Evolutionary conservation across 1,140 invertebrate genomes (phyloP), one percentile per base, ranked within the genome.

Genomic region (Hyphantria cunea): DNA sequence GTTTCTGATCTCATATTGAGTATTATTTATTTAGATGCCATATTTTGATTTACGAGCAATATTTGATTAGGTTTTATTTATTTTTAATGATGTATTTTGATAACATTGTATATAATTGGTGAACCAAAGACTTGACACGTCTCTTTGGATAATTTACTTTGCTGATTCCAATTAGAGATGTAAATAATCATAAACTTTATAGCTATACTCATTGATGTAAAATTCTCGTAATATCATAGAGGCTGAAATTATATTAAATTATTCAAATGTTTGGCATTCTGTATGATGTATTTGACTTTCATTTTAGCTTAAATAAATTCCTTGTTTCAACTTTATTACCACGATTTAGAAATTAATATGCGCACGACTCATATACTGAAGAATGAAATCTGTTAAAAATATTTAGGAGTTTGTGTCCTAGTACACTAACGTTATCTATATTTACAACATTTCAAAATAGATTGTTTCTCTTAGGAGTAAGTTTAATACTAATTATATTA

Each of bases 1-100:
- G 72, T 84, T 76, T 88, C 80, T 88, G 87, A 90, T 90, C 87
- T 90, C 87, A 90, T 85, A 83, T 84, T 80, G 80, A 87, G 81
- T 87, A 89, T 87, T 90, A 89, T 67, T 89, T 87, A 87, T 86
- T 82, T 84, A 84, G 83, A 86, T 87, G 84, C 84, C 86, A 90
- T 90, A 87, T 80, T 77, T 78, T 77, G 66, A 58, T 82, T 73
- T 79, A 74, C 78, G 72, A 80, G 77, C 82, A 84, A 84, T 83
- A 79, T 78, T 78, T 71, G 63, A 69, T 77, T 82, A 82, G 77
- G 71, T 68, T 33, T 78, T 82, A 82, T 83, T 84, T 83, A 81
- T 78, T 78, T 70, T 49, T 59, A 68, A 68, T 56, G 60, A 62
- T 72, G 53, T 72, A 70, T 60, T 69, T 70, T 71, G 66, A 70